Evolutionary conservation across 2,797 vertebrate species (phyloP), one percentile per base, ranked within the genome.

Genomic region (Pelochelys cantorii): DNA sequence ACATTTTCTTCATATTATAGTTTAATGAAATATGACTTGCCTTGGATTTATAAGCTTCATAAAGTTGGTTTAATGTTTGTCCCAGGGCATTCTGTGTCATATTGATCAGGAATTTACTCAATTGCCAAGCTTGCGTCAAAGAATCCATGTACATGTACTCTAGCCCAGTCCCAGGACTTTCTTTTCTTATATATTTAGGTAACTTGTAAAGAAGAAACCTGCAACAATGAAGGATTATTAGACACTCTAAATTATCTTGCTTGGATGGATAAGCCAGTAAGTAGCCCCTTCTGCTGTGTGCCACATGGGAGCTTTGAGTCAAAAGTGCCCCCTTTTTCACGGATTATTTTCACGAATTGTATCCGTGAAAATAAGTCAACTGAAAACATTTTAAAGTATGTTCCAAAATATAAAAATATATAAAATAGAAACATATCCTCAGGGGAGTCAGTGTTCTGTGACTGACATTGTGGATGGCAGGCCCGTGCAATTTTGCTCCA

Each of bases 171-270:
- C 97, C 92, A 54, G 89, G 27, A 11, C 93, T 68, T 68, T 96
- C 88, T 5, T 97, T 95, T 65, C 98, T 97, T 96, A 94, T 96
- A 25, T 97, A 94, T 96, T 93, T 98, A 10, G 99, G 99, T 95
- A 99, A 93, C 91, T 99, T 99, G 97, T 99, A 99, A 94, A 99
- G 98, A 84, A 97, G 93, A 93, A 99, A 99, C 99, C 99, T 99
- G 97, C 27, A 80, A 95, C 71, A 92, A 52, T 2, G 78, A 94
- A 94, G 57, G 79, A 85, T 86, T 81, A 71, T 5, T 65, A 92
- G 34, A 88, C 80, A 83, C 59, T 81, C 56, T 37, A 52, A 86
- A 22, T 48, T 29, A 55, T 18, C 8, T 57, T 71, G 2, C 62
- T 27, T 37, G 18, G 74, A 77, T 25, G 4, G n/a, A 4, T 80